Evolutionary conservation across 1,140 invertebrate genomes (phyloP), one percentile per base, ranked within the genome.

Genomic region (Tetramorium parvispinum): DNA sequence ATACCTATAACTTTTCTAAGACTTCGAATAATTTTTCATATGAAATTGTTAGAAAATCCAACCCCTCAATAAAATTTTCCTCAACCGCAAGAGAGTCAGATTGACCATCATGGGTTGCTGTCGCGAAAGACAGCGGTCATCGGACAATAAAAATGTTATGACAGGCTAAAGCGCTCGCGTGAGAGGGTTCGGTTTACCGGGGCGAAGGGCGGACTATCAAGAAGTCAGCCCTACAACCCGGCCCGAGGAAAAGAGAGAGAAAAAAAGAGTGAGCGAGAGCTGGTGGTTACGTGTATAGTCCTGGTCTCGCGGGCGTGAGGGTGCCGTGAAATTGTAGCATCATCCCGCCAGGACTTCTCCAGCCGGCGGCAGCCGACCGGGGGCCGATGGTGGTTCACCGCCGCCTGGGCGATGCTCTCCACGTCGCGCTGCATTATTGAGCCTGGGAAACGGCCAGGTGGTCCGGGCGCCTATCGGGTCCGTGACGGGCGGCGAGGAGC

Each of bases 361-460:
- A 46, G 32, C 46, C 77, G 76, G 85, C 83, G 75, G 81, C 43
- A 43, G 46, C 24, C 70, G 57, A 27, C 24, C 24, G 32, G 59
- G 51, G 77, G 77, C 77, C 59, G 78, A 61, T 66, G 71, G 70
- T 46, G 90, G 90, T 92, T 91, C 81, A 92, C 70, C 91, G 79
- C 85, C 85, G 79, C 70, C 86, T 90, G 90, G 89, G 71, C 92
- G 91, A 89, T 91, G 92, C 89, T 88, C 90, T 88, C 91, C 86
- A 89, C 88, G 91, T 92, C 91, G 87, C 91, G 88, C 91, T 94
- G 93, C 92, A 94, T 94, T 94, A 94, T 94, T 93, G 92, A 94
- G 93, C 89, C 93, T 94, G 93, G 89, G 93, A 94, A 94, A 91
- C 89, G 85, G 89, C 90, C 93, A 94, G 93, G 93, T 94, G 93